Evolutionary conservation across 2,797 vertebrate species (phyloP), one percentile per base, ranked within the genome.

Genomic region (Perodicticus potto): DNA sequence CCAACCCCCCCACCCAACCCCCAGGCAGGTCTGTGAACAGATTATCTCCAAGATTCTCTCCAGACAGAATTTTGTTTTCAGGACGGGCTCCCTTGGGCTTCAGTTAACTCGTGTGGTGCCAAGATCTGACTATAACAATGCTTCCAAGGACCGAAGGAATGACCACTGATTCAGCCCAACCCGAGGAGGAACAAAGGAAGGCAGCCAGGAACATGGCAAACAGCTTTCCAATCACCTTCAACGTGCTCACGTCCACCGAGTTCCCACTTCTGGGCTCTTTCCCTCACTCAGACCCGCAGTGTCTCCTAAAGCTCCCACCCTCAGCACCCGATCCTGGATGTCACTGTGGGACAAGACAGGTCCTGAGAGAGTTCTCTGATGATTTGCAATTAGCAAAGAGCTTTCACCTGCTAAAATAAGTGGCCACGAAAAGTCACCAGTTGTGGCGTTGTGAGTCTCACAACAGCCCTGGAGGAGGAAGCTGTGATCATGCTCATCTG

Each of bases 41-140:
- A 96, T n/a, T 55, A 11, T 29, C 77, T 85, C 80, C 23, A 20
- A 85, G 32, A 77, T 53, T 45, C 93, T 49, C 84, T 89, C 49
- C 3, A 19, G 77, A 73, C 76, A 78, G 86, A 78, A 96, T 96
- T 97, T 93, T 29, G 84, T 77, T 93, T 97, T 96, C 96, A 89
- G 69, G 40, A 57, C 67, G 57, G 57, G 72, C 34, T 81, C 95
- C 63, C 83, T 72, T 55, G 27, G 43, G 70, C 83, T 95, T 86
- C 83, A 77, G 61, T 94, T 93, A 53, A 72, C 49, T 84, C 80
- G 0, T 29, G 86, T 63, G 88, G 89, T 93, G 61, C 25, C 57
- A n/a, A 87, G 76, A 53, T 27, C 89, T 25, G 16, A 69, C 27
- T 53, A 53, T 76, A 94, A 97, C 93, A 96, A 96, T 84, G 92